Percentiles rank a stretch among this genome's conserved stretches.
Evolutionary conservation across 1,140 invertebrate species (phyloP).

Genomic region (Tenebrio molitor): DNA sequence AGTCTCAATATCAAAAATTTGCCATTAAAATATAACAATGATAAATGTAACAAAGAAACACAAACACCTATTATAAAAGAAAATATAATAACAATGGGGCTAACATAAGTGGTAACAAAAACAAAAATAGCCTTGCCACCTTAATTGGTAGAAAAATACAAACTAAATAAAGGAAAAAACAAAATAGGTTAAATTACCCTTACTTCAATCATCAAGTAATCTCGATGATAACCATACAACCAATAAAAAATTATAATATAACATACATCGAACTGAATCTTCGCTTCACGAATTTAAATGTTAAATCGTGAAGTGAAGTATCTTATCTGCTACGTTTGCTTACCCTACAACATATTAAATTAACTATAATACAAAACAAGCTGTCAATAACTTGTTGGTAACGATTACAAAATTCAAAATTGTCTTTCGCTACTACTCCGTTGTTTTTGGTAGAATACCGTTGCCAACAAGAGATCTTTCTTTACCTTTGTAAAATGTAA

Average conservation of each 20-base stretch:
- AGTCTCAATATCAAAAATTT: slow-evolving; percentile 27
- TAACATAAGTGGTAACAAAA: slow-evolving; percentile 39
- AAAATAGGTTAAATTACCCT: slow-evolving; percentile 41
- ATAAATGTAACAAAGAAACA: slow-evolving; percentile 17
- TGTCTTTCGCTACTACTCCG: no score
- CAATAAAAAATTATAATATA: slow-evolving; percentile 43
- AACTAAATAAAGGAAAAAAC: slow-evolving; percentile 39
- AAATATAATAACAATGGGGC: slow-evolving; percentile 7
- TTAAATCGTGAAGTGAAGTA: slow-evolving; percentile 28
- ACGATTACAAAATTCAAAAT: no score
- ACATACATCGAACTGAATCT: slow-evolving; percentile 15
- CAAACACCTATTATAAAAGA: slow-evolving; percentile 31
- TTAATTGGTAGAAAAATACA: slow-evolving; percentile 42
- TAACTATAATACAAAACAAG: slow-evolving; percentile 5
- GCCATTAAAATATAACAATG: slow-evolving; percentile 12
- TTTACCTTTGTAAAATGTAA: slow-evolving; percentile 28
- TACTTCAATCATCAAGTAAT: slow-evolving; percentile 25
- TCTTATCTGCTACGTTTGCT: background rate
- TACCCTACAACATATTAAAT: slow-evolving; percentile 3
- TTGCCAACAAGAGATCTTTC: slow-evolving; percentile 30
- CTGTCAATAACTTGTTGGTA: slow-evolving; percentile 15
- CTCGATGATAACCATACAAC: slow-evolving; percentile 40
- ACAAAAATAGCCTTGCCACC: slow-evolving; percentile 3
- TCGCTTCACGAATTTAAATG: slow-evolving; percentile 35
- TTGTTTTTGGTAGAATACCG: no score